Evolutionary conservation across 1,140 invertebrate genomes (phyloP).

Genomic region (Physella acuta): DNA sequence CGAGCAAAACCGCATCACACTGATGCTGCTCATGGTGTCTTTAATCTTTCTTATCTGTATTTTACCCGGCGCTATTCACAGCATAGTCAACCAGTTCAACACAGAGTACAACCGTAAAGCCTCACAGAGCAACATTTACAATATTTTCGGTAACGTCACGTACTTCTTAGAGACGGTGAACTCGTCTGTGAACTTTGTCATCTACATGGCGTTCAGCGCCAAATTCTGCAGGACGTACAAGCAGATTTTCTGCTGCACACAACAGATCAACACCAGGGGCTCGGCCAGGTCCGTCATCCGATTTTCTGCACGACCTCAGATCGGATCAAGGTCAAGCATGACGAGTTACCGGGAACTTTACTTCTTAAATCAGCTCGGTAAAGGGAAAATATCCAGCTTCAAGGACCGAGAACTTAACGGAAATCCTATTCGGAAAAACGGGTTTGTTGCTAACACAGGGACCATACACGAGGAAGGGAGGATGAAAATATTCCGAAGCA

Average conservation of each 20-base stretch:
- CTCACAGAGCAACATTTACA: slow-evolving; percentile 36
- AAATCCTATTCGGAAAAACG: slow-evolving; percentile 10
- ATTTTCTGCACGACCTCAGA: slow-evolving; percentile 20
- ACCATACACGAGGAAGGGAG: not conserved
- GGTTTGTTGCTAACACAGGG: not conserved
- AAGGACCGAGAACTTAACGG: not conserved
- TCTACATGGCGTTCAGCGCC: slow-evolving; percentile 50
- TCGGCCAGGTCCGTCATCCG: slow-evolving; percentile 22
- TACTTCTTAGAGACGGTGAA: slow-evolving; percentile 49
- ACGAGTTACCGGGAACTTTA: slow-evolving; percentile 23
- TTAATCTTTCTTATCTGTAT: slow-evolving; percentile 47
- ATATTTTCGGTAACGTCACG: slow-evolving; percentile 38
- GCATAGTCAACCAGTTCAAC: slow-evolving; percentile 33
- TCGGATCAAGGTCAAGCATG: slow-evolving; percentile 19
- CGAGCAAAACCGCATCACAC: slow-evolving; percentile 46
- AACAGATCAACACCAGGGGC: not conserved
- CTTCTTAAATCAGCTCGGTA: slow-evolving; percentile 22
- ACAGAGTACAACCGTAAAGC: slow-evolving; percentile 39
- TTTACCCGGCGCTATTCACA: slow-evolving; percentile 47
- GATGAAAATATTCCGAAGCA: slow-evolving; percentile 11
- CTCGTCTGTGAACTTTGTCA: slow-evolving; percentile 51
- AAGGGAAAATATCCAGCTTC: not conserved
- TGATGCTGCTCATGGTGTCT: slow-evolving; percentile 48
- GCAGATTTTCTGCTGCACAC: slow-evolving; percentile 48
- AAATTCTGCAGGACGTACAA: slow-evolving; percentile 45